Base-by-base conservation (phyloP, 1,140 invertebrate species). In the Pantala flavescens region DNA sequence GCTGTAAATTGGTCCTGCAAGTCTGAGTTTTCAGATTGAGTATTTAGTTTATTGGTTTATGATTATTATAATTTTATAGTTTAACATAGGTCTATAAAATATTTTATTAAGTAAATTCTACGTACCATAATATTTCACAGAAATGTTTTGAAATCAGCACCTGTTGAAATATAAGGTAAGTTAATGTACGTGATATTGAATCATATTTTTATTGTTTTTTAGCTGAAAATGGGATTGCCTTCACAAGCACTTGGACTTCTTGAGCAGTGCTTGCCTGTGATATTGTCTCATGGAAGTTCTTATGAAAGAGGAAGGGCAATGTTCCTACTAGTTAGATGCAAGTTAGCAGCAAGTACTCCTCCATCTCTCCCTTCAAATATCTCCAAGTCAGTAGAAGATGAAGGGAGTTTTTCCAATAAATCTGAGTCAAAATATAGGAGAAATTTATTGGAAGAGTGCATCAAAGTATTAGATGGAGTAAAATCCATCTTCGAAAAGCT, bases 231-330 rank as follows among this genome's bases (percentile, higher is more conserved):
- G 83, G 88, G 88, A 21, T 87, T 93, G 80, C 87, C 91, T 0
- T 85, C 87, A 75, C 91, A 93, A 82, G 91, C 92, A 0, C 81
- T 93, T 23, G 83, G 85, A 70, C 82, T 93, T 1, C 85, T 93
- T 0, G 87, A 91, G 74, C 87, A 87, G 77, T 87, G 88, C 42
- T 87, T 94, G 77, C 85, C 90, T 0, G 84, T 87, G 70, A 88
- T 95, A 70, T 85, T 94, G 77, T 88, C 91, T 19, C 90, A 95
- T 78, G 93, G 93, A 0, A 90, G 89, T n/a, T 83, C 87, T n/a
- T 93, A 89, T 78, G 93, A 95, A 80, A 87, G 89, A 76, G 92
- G 88, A 1, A 87, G 90, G 82, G 89, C 74, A 76, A 82, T 83
- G 79, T 84, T 83, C 73, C 82, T 84, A n/a, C 77, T 86, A 81